Base-by-base conservation (phyloP, 2,888 invertebrate genomes). In the Tetramorium bicarinatum region DNA sequence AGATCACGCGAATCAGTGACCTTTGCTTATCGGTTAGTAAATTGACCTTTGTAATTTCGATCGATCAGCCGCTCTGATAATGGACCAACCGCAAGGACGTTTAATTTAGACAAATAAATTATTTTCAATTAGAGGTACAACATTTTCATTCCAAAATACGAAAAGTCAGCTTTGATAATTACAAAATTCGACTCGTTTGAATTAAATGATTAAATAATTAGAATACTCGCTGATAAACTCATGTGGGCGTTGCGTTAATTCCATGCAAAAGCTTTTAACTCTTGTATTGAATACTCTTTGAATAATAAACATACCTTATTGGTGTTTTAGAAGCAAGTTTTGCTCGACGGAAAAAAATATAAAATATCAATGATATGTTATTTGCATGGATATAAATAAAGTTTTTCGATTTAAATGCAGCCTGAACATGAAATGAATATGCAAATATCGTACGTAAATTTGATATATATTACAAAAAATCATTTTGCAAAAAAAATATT, bases 11-110 rank as follows among this genome's bases (percentile, higher is more conserved):
- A 54, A 67, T 67, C 38, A 52, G 25, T 29, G 67, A 79, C 52
- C 34, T 76, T 77, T 69, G 29, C 25, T 69, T 54, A 79, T 79
- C 44, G 69, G 41, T 44, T 79, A 1, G 15, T 21, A 44, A 44
- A 56, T 44, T 56, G 54, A 77, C 29, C 18, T 69, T 79, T 56
- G 44, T 69, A 79, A 69, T 56, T 44, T 29, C 3, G 21, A 44
- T 56, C 9, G 15, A 41, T 56, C 29, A 9, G 13, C 13, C 9
- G 29, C 13, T 29, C 29, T 6, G 47, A 64, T 64, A 64, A 41
- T 52, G n/a, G 9, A 41, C 25, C 7, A n/a, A 25, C n/a, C 11
- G 29, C 41, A 21, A 69, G 41, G 49, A 64, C 29, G 13, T 69
- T 34, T 69, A 44, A 79, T 77, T 69, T 69, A 54, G 38, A 52